Base-by-base conservation (phyloP, 2,888 invertebrate genomes). In the Phania funesta region DNA sequence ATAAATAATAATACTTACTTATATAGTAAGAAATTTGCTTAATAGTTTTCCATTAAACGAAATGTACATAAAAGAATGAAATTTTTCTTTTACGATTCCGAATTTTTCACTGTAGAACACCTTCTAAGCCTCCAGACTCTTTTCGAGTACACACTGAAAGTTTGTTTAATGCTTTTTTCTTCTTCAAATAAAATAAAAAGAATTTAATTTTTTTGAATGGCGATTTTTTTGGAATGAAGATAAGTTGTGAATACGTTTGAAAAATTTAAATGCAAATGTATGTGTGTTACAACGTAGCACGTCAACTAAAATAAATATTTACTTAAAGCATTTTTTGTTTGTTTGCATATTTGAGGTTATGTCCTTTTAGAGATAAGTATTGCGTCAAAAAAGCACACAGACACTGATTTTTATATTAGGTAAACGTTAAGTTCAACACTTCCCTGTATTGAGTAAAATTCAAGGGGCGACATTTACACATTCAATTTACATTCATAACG, bases 291-390 rank as follows among this genome's bases (percentile, higher is more conserved):
- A 68, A 48, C 64, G 38, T 74, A n/a, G n/a, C n/a, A n/a, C n/a
- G 67, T 76, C 58, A 73, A 65, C 73, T 41, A 35, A 86, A 85
- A 86, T 87, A 90, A 90, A 90, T 90, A 89, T 90, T 90, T 89
- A 88, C 86, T 87, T 87, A 87, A 88, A 87, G 88, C 88, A 88
- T 89, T 56, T 65, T 58, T 50, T 67, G 44, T 58, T 50, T 67
- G 44, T 56, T 75, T 56, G 48, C 38, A 41, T 50, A 50, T 70
- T 90, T 90, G 89, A 89, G 90, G 90, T 90, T 90, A 87, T 88
- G 87, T 88, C 68, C 74, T 82, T 77, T 67, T 67, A 73, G 77
- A 77, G 81, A 62, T 52, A 81, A 71, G 20, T 50, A 22, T 24
- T 22, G 32, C 5, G 24, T 18, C 32, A 41, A 41, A n/a, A 56